A percentile compares a stretch with the other conserved stretches of the same genome.
These are phyloP conservation scores for Drosophila nasuta DNA, from an alignment of 1,140 invertebrate genomes.

Conservation along the genomic window DNA sequence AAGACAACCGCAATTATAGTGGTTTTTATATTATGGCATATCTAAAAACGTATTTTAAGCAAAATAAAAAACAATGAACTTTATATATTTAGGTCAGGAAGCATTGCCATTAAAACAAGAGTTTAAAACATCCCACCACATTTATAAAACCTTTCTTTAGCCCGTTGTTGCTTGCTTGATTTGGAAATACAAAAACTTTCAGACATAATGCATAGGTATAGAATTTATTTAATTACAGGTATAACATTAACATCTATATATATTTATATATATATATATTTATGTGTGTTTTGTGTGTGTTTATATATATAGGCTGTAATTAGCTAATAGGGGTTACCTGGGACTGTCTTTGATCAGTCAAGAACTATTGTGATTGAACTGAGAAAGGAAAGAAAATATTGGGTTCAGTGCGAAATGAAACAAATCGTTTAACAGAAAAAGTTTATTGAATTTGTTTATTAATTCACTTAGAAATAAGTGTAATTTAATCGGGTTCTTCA, in stretches of 20 bases:
- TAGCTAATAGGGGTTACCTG: constrained; percentile 62
- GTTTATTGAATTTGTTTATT: constrained; percentile 61
- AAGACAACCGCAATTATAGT: no score
- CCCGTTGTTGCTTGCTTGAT: background rate
- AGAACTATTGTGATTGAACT: constrained; percentile 39
- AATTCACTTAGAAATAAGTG: constrained; percentile 74
- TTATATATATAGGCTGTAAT: constrained; percentile 54
- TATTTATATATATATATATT: constrained; percentile 57
- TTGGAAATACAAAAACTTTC: constrained; percentile 9
- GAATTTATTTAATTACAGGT: constrained; percentile 82
- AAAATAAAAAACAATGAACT: no score
- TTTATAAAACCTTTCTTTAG: background rate
- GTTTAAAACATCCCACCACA: background rate
- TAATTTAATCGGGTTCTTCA: constrained; percentile 80
- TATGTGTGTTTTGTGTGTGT: constrained; percentile 38
- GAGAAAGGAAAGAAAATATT: constrained; percentile 3
- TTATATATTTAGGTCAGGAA: no score
- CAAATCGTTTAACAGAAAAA: constrained; percentile 55
- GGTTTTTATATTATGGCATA: no score
- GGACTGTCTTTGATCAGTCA: constrained; percentile 40
- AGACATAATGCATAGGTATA: constrained; percentile 72
- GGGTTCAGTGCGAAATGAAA: constrained; percentile 28
- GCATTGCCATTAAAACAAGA: no score
- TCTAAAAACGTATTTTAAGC: no score
- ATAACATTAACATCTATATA: constrained; percentile 83